Conservation (phyloP, 2,113 vertebrate species). For the Embiotoca jacksoni region DNA sequence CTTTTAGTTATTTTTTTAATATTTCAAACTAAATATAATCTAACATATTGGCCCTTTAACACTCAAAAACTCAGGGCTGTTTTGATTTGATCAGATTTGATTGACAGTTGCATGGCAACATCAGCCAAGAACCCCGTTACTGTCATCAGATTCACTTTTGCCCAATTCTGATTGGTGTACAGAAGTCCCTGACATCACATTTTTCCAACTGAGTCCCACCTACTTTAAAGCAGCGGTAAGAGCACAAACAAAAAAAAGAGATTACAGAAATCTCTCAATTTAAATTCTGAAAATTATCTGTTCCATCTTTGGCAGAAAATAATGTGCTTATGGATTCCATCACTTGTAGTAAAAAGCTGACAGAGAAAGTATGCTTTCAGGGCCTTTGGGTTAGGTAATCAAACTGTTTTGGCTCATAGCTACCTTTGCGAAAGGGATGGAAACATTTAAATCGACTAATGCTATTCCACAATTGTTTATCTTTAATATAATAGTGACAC, state of each 20-base stretch:
- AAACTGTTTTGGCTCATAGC: conserved; percentile 36
- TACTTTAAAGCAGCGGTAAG: conserved; percentile 13
- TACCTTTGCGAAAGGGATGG: conserved; percentile 31
- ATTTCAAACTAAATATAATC: too few species aligned
- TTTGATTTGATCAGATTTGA: conserved; percentile 2
- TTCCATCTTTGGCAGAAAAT: conserved; percentile 7
- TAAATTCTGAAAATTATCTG: conserved; percentile 5
- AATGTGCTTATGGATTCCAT: conserved; percentile 9
- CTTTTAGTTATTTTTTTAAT: too few species aligned
- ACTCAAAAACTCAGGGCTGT: neutral
- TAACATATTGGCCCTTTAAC: neutral
- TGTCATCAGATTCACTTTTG: neutral
- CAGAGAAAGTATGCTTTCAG: conserved; percentile 16
- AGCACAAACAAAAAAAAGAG: conserved; percentile 19
- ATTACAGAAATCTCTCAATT: conserved; percentile 5
- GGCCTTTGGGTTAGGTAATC: conserved; percentile 5
- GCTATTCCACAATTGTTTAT: conserved; percentile 31
- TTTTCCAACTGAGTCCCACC: neutral
- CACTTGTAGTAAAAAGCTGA: neutral
- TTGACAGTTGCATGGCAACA: neutral
- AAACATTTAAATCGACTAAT: conserved; percentile 34
- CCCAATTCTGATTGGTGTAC: neutral
- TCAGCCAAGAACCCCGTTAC: neutral
- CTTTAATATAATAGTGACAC: conserved; percentile 17
- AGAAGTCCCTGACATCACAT: neutral